Evolutionary conservation across 2,888 invertebrate species (phyloP).

Genomic region (Temnothorax rugatulus): DNA sequence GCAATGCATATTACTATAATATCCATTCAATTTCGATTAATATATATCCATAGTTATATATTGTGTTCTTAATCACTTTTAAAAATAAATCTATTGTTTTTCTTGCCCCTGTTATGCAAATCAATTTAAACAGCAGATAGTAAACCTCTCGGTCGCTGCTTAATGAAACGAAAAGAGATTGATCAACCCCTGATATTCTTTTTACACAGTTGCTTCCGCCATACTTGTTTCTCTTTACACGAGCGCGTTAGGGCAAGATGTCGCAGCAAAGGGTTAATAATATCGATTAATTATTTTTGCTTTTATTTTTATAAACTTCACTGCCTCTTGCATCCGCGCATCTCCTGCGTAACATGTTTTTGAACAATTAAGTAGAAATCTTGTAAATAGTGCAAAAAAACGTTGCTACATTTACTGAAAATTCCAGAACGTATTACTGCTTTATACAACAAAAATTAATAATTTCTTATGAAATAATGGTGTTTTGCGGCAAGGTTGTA

Average conservation of each 20-base stretch:
- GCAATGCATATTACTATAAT: background rate
- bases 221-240: slow-evolving; percentile 28
- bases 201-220: slow-evolving; percentile 38
- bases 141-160: slow-evolving; percentile 18
- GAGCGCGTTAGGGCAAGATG: slow-evolving; percentile 34
- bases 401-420: background rate
- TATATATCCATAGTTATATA: background rate
- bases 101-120: slow-evolving; percentile 7
- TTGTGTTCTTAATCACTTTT: background rate
- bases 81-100: slow-evolving; percentile 11
- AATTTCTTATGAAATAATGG: slow-evolving; percentile 56
- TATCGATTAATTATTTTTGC: slow-evolving; percentile 56
- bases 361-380: slow-evolving; percentile 25
- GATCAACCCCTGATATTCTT: slow-evolving; percentile 23
- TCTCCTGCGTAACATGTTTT: slow-evolving; percentile 30
- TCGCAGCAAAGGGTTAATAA: slow-evolving; percentile 42
- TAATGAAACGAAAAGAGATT: slow-evolving; percentile 27
- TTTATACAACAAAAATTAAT: slow-evolving; percentile 25
- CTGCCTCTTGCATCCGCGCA: slow-evolving; percentile 6
- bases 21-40: background rate
- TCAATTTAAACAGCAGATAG: slow-evolving; percentile 34
- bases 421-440: background rate
- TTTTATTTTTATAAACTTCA: slow-evolving; percentile 41
- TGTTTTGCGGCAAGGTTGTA: slow-evolving; percentile 55
- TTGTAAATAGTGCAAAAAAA: slow-evolving; percentile 22